Percentiles rank a stretch among this genome's conserved stretches.
Evolutionary conservation across 2,797 vertebrate species (phyloP).

Genomic region (Pitangus sulphuratus): DNA sequence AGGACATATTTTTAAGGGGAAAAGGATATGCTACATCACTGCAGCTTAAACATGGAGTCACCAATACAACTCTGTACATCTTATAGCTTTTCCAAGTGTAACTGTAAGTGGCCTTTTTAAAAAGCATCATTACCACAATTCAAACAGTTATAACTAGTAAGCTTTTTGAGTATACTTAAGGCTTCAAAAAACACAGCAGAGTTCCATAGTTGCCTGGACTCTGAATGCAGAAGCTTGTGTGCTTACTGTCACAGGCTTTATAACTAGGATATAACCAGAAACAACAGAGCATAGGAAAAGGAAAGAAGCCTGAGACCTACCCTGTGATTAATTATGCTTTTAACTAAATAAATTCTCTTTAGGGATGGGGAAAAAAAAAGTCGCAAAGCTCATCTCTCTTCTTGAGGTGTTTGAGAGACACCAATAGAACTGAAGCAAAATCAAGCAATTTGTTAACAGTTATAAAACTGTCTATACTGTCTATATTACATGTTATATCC

Average conservation of each 20-base stretch:
- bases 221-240: not conserved
- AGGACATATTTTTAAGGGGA: not conserved
- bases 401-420: not conserved
- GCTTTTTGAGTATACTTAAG: not conserved
- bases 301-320: not conserved
- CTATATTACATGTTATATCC: accelerated
- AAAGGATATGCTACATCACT: not conserved
- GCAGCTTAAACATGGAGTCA: not conserved
- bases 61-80: not conserved
- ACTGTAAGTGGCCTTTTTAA: not conserved
- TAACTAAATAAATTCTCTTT: not conserved
- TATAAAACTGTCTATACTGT: not conserved
- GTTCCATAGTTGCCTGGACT: not conserved
- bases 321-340: not conserved
- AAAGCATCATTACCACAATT: not conserved
- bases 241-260: not conserved
- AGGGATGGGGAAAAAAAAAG: accelerated
- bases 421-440: not conserved
- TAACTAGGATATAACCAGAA: not conserved
- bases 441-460: not conserved
- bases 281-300: not conserved
- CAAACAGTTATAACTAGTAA: not conserved
- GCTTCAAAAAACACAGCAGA: not conserved
- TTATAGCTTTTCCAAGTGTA: not conserved
- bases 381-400: not conserved